Evolutionary conservation across 1,140 invertebrate species (phyloP).

Genomic region (Grapholita molesta): DNA sequence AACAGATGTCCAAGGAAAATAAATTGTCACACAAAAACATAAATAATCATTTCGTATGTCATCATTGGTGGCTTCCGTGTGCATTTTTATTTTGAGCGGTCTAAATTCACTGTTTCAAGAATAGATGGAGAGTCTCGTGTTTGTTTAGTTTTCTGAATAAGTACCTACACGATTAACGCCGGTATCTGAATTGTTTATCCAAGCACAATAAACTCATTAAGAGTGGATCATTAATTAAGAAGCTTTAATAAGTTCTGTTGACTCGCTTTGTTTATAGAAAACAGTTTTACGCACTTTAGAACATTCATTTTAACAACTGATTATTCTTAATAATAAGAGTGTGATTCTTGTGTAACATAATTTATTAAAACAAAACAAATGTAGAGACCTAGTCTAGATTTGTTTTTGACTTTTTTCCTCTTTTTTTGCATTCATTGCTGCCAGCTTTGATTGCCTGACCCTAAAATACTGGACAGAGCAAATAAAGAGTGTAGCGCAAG

Average conservation of each 20-base stretch:
- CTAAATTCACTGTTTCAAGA: background rate
- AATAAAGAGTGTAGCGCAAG: too few relatives aligned
- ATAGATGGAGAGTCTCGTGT: constrained; percentile 1
- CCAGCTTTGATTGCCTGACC: too few relatives aligned
- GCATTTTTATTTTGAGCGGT: background rate
- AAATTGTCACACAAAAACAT: background rate
- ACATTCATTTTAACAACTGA: too few relatives aligned
- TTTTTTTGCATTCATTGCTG: too few relatives aligned
- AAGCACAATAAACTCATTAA: background rate
- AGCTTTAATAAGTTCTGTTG: background rate
- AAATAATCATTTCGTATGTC: constrained; percentile 6
- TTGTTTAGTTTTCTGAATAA: constrained; percentile 12
- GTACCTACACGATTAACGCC: constrained; percentile 5
- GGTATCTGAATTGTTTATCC: background rate
- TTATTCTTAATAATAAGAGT: too few relatives aligned
- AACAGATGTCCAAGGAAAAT: constrained; percentile 3
- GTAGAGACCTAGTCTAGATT: too few relatives aligned
- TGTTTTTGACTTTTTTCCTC: too few relatives aligned
- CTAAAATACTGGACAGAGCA: too few relatives aligned
- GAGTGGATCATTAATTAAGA: constrained; percentile 6
- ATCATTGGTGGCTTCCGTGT: constrained; percentile 13
- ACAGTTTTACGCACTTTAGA: background rate
- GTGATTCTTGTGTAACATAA: too few relatives aligned
- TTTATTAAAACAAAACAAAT: too few relatives aligned
- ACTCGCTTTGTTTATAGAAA: background rate